These are phyloP conservation scores for Coptotermes formosanus DNA, from an alignment of 1,140 invertebrate species.

Conservation along the genomic window DNA sequence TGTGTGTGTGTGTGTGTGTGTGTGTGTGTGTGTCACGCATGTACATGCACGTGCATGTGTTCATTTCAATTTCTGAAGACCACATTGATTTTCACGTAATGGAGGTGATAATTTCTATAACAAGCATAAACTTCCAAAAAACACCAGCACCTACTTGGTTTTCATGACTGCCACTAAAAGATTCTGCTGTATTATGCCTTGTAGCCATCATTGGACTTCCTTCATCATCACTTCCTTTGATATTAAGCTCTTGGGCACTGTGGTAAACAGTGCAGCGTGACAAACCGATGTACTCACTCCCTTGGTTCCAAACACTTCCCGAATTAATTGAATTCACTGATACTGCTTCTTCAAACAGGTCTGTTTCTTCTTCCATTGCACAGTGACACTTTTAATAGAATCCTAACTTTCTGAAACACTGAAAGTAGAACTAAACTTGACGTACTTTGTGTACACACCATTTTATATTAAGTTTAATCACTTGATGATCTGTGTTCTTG, in stretches of 20 bases:
- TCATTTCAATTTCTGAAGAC: too few relatives aligned
- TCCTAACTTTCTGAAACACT: not conserved
- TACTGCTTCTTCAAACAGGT: conserved; percentile 18
- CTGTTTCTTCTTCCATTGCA: conserved; percentile 23
- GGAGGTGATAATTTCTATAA: too few relatives aligned
- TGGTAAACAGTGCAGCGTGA: conserved; percentile 33
- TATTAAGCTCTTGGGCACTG: conserved; percentile 33
- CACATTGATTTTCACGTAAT: too few relatives aligned
- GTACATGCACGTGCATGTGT: too few relatives aligned
- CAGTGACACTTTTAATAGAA: not conserved
- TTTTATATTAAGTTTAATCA: too few relatives aligned
- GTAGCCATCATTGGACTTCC: not conserved
- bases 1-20: too few relatives aligned
- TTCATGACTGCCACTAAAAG: not conserved
- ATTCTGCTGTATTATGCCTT: not conserved
- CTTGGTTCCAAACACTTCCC: not conserved
- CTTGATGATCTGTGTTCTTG: too few relatives aligned
- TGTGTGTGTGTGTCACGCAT: too few relatives aligned
- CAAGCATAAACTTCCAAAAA: too few relatives aligned
- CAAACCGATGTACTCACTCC: conserved; percentile 26
- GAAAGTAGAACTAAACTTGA: not conserved
- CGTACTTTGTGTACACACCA: too few relatives aligned
- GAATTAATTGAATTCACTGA: not conserved
- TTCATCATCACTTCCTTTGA: not conserved
- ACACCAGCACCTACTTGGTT: not conserved